phyloP scores from a whole-genome alignment of 2,888 invertebrate genomes.

The Prenolepis imparis region DNA sequence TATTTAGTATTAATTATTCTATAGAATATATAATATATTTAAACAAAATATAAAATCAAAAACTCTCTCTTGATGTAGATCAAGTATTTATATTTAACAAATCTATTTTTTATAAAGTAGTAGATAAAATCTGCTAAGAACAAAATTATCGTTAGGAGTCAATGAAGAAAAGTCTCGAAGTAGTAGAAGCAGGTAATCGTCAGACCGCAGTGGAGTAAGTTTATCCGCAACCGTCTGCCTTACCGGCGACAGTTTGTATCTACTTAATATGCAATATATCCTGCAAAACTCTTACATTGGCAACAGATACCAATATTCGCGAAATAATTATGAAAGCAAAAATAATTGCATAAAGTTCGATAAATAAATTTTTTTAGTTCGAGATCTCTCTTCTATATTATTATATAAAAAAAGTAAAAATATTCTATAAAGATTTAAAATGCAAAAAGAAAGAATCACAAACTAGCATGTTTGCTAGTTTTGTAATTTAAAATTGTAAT shows the following conservation, averaged over 20 bases:
- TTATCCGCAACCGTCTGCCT: constrained; percentile 67
- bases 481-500: background rate
- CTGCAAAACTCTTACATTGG: constrained; percentile 2
- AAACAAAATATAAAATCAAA: background rate
- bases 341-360: background rate
- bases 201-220: constrained; percentile 31
- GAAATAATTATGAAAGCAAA: background rate
- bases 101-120: background rate
- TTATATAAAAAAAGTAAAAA: background rate
- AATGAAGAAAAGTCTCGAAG: constrained; percentile 13
- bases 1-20: background rate
- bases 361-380: background rate
- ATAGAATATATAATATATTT: background rate
- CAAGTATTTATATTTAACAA: constrained; percentile 13
- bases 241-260: constrained; percentile 62
- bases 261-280: background rate
- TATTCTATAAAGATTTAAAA: background rate
- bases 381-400: background rate
- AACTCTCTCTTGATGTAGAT: background rate
- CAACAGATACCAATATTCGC: background rate
- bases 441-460: background rate
- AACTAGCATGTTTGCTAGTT: background rate
- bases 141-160: constrained; percentile 58
- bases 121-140: constrained; percentile 2
- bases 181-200: constrained; percentile 41